Percentiles rank a stretch among this genome's conserved stretches.
Evolutionary conservation across 2,888 invertebrate species (phyloP).

Genomic region (Melieria crassipennis): DNA sequence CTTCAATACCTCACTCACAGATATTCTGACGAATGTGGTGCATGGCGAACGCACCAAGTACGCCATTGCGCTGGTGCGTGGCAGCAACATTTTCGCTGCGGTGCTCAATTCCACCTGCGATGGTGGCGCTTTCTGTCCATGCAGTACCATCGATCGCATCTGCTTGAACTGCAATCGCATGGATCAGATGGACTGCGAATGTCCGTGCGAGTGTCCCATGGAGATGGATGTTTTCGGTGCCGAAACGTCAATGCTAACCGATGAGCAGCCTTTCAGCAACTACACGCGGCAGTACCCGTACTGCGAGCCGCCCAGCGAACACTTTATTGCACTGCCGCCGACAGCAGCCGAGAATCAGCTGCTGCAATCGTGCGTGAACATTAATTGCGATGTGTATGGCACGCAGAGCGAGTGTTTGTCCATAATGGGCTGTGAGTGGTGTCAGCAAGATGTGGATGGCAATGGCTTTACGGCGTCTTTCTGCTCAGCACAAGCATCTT

Average conservation of each 20-base stretch:
- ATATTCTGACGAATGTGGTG: conserved; percentile 82
- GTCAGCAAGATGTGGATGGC: conserved; percentile 81
- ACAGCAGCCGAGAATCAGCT: conserved; percentile 67
- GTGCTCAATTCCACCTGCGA: conserved; percentile 89
- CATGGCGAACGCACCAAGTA: conserved; percentile 90
- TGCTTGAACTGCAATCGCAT: conserved; percentile 93
- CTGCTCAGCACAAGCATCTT: conserved; percentile 82
- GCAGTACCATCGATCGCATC: conserved; percentile 86
- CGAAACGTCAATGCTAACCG: conserved; percentile 14
- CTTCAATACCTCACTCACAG: conserved; percentile 82
- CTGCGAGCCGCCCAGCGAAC: conserved; percentile 59
- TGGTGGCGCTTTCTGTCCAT: conserved; percentile 88
- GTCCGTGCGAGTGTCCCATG: conserved; percentile 89
- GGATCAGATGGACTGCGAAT: conserved; percentile 95
- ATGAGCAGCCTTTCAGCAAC: conserved; percentile 46
- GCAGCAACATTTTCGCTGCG: conserved; percentile 89
- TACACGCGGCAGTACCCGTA: conserved; percentile 59
- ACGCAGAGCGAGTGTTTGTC: conserved; percentile 75
- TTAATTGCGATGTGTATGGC: conserved; percentile 74
- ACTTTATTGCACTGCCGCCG: conserved; percentile 53
- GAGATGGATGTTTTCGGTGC: conserved; percentile 44
- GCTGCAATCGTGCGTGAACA: conserved; percentile 74
- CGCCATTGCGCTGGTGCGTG: conserved; percentile 80
- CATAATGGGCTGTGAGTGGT: conserved; percentile 92
- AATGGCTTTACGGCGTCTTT: conserved; percentile 76